These are phyloP conservation scores for Scaptomyza caliginosa DNA, from an alignment of 2,888 invertebrate genomes.

Conservation along the genomic window DNA sequence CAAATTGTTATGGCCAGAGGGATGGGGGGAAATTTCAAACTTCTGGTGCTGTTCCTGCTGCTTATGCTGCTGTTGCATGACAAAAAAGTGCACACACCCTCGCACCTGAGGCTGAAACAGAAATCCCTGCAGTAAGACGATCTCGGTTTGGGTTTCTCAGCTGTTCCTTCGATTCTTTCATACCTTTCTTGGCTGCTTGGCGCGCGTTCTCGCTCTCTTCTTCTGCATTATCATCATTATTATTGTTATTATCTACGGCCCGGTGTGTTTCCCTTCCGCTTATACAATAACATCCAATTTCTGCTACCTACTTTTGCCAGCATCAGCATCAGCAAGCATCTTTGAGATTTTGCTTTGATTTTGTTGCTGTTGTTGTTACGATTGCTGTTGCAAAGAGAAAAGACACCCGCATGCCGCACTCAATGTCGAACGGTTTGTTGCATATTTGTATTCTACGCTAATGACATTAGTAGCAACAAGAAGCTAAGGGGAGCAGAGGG, in stretches of 20 bases:
- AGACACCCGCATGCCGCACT: constrained; percentile 66
- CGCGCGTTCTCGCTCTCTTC: constrained; percentile 53
- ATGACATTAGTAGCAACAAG: constrained; percentile 52
- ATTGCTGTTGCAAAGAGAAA: constrained; percentile 22
- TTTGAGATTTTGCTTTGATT: constrained; percentile 59
- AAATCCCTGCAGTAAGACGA: constrained; percentile 68
- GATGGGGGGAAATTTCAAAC: constrained; percentile 22
- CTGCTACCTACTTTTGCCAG: constrained; percentile 60
- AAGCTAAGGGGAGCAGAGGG: neutral
- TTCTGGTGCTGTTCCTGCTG: constrained; percentile 21
- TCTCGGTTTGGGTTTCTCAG: constrained; percentile 40
- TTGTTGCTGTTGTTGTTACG: constrained; percentile 34
- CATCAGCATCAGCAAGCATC: constrained; percentile 40
- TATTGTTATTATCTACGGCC: constrained; percentile 80
- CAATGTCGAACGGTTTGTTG: constrained; percentile 45
- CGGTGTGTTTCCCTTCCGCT: constrained; percentile 76
- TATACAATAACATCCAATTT: constrained; percentile 81
- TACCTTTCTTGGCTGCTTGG: constrained; percentile 40
- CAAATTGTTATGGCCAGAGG: constrained; percentile 50
- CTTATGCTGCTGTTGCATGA: constrained; percentile 44
- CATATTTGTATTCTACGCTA: constrained; percentile 67
- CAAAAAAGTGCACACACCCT: constrained; percentile 71
- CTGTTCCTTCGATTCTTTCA: constrained; percentile 31
- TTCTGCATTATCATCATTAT: constrained; percentile 58
- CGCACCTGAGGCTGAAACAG: constrained; percentile 73